These are phyloP conservation scores for Halichondria panicea DNA, from an alignment of 37 sponge, comb jelly and placozoan genomes.

Conservation along the genomic window DNA sequence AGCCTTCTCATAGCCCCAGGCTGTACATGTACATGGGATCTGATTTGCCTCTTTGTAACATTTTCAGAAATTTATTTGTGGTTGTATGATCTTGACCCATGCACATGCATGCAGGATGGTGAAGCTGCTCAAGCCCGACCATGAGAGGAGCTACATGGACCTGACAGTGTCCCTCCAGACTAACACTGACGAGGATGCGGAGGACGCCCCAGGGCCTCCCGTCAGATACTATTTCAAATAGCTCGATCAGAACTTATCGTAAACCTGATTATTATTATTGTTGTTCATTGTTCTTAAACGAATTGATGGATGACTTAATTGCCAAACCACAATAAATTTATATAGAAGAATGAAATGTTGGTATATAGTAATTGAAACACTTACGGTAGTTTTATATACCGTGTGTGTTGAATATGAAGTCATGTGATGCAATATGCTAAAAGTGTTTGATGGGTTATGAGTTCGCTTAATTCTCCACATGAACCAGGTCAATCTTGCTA, in stretches of 20 bases:
- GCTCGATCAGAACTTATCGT: too few relatives aligned
- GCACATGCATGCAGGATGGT: conserved; percentile 60
- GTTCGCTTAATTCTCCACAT: conserved; percentile 36
- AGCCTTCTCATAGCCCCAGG: neutral
- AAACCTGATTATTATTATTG: too few relatives aligned
- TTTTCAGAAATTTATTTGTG: neutral
- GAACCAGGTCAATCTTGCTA: conserved; percentile 41
- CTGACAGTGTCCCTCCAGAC: conserved; percentile 76
- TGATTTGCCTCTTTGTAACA: neutral
- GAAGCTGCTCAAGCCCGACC: conserved; percentile 52
- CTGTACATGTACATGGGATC: neutral
- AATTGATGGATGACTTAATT: too few relatives aligned
- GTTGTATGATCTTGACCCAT: conserved; percentile 17
- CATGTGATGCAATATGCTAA: too few relatives aligned
- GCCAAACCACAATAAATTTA: too few relatives aligned
- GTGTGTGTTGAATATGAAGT: too few relatives aligned
- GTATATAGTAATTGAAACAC: too few relatives aligned
- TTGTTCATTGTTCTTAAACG: too few relatives aligned
- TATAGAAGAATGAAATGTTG: too few relatives aligned
- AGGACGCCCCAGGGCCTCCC: conserved; percentile 68
- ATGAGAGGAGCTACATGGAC: conserved; percentile 70
- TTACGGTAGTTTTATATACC: too few relatives aligned
- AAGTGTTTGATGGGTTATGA: neutral
- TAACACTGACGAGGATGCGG: conserved; percentile 20
- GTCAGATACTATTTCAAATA: conserved; percentile 61